phyloP scores from a whole-genome alignment of 2,888 invertebrate genomes.

The Rhamnusium bicolor region DNA sequence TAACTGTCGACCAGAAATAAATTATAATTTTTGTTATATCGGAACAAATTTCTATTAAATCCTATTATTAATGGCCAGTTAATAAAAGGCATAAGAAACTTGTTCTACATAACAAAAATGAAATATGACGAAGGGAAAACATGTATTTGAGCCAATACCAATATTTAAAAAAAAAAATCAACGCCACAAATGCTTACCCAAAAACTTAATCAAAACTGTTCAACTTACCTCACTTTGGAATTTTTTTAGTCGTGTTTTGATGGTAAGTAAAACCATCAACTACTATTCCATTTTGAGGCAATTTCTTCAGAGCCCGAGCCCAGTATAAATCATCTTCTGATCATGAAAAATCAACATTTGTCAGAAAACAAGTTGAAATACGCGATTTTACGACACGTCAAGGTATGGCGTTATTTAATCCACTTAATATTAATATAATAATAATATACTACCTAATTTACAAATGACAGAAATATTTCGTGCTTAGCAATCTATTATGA shows the following conservation, averaged over 20 bases:
- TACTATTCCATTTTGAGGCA: conserved; percentile 46
- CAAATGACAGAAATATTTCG: not conserved
- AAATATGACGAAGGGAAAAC: not conserved
- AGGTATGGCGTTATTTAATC: not conserved
- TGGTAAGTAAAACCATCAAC: conserved; percentile 61
- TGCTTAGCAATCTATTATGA: too few species aligned
- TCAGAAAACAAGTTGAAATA: conserved; percentile 16
- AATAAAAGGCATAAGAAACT: not conserved
- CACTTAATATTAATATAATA: not conserved
- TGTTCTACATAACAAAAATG: not conserved
- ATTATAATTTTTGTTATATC: not conserved
- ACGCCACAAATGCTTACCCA: not conserved
- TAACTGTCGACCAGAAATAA: too few species aligned
- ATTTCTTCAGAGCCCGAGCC: conserved; percentile 21
- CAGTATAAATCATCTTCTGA: conserved; percentile 17
- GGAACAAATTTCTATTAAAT: not conserved
- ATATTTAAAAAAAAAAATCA: not conserved
- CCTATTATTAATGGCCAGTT: conserved; percentile 5
- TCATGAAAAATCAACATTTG: conserved; percentile 14
- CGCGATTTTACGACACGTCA: conserved; percentile 47
- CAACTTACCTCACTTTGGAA: conserved; percentile 57
- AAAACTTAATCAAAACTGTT: not conserved
- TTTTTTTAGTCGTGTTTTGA: conserved; percentile 56
- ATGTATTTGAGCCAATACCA: too few species aligned
- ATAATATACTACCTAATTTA: not conserved